A percentile compares a stretch with the other conserved stretches of the same genome.
Evolutionary conservation across 1,140 invertebrate species (phyloP).

Genomic region (Linepithema humile): DNA sequence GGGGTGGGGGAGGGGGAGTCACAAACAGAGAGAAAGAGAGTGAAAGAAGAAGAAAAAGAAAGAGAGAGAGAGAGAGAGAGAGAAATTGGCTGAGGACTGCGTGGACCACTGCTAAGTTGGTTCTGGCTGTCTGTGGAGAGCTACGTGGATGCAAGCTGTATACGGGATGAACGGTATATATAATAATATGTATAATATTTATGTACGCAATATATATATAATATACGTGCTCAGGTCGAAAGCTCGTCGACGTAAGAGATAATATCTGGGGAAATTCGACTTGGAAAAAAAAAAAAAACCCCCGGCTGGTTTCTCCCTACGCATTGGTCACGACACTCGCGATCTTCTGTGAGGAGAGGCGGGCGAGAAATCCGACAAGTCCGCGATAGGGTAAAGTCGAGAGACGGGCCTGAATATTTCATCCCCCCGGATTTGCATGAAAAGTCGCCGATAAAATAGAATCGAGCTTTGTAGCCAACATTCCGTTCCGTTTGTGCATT

Average conservation of each 20-base stretch:
- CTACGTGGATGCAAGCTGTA: conserved; percentile 55
- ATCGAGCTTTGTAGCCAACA: too few species aligned
- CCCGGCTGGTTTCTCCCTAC: conserved; percentile 33
- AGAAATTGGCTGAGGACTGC: conserved; percentile 79
- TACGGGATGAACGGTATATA: conserved; percentile 22
- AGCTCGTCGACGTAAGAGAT: conserved; percentile 14
- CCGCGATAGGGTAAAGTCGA: neutral
- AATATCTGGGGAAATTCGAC: conserved; percentile 21
- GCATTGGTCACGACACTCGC: conserved; percentile 50
- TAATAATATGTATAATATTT: conserved; percentile 17
- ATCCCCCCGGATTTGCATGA: conserved; percentile 4
- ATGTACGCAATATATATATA: conserved; percentile 1
- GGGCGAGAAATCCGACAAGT: neutral
- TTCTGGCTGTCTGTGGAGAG: conserved; percentile 61
- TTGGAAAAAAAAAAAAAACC: neutral
- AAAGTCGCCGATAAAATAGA: neutral
- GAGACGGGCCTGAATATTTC: neutral
- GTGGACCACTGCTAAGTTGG: conserved; percentile 81
- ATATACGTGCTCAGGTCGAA: conserved; percentile 22
- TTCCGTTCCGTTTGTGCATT: too few species aligned
- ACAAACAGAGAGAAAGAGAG: conserved; percentile 31
- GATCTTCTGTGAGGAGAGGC: conserved; percentile 17
- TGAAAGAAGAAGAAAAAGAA: conserved; percentile 17
- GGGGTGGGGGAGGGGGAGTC: neutral
- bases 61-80: conserved; percentile 45